A percentile compares a stretch with the other conserved stretches of the same genome.
These are phyloP conservation scores for Tragelaphus imberbis DNA, from an alignment of 2,113 vertebrate species.

Conservation along the genomic window DNA sequence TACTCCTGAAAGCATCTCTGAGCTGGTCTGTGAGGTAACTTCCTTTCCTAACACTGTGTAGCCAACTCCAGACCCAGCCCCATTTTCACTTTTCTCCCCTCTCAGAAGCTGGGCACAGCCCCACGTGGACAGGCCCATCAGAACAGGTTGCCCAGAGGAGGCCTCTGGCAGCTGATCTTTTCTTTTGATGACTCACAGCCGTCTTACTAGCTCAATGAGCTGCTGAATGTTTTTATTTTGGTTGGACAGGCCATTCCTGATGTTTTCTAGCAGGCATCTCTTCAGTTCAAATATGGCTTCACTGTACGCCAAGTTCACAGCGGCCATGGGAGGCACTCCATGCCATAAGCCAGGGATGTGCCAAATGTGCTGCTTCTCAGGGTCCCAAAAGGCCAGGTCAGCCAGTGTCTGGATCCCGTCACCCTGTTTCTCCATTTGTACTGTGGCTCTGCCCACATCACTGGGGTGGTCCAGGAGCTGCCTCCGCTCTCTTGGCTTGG, in stretches of 20 bases:
- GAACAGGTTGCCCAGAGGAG: not conserved
- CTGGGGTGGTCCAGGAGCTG: constrained; percentile 76
- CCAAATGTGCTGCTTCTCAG: constrained; percentile 65
- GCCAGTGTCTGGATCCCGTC: constrained; percentile 36
- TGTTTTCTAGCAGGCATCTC: constrained; percentile 71
- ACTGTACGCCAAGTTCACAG: constrained; percentile 73
- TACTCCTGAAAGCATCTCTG: not conserved
- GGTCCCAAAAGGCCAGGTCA: constrained; percentile 54
- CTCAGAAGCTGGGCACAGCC: not conserved
- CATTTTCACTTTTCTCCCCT: not conserved
- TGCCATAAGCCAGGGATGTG: constrained; percentile 75
- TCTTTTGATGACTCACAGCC: constrained; percentile 58
- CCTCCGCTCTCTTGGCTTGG: constrained; percentile 78
- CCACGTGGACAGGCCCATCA: not conserved
- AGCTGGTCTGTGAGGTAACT: not conserved
- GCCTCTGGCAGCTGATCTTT: not conserved
- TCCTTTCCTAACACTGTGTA: not conserved
- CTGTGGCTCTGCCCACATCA: constrained; percentile 76
- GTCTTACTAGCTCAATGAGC: constrained; percentile 71
- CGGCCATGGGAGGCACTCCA: constrained; percentile 73
- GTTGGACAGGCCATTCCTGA: constrained; percentile 62
- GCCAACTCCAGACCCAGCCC: not conserved
- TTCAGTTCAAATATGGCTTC: constrained; percentile 75
- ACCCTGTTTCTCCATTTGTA: constrained; percentile 79
- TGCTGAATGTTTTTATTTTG: constrained; percentile 68